These are phyloP conservation scores for Zeuzera pyrina DNA, from an alignment of 2,888 invertebrate genomes.

Conservation along the genomic window DNA sequence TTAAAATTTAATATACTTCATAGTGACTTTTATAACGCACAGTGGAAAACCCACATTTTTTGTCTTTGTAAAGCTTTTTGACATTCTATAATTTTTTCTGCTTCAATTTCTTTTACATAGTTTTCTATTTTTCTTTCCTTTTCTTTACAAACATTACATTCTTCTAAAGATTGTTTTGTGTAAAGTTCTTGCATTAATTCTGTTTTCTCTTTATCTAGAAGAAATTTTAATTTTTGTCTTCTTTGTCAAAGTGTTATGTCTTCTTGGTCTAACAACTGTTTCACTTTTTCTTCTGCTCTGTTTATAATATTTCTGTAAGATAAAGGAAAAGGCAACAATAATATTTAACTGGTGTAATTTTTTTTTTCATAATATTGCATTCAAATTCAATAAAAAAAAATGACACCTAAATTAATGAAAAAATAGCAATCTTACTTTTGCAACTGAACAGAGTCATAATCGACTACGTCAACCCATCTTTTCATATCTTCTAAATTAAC, in stretches of 20 bases:
- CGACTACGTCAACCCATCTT: slow-evolving; percentile 40
- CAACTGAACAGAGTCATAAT: slow-evolving; percentile 46
- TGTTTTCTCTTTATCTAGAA: slow-evolving; percentile 43
- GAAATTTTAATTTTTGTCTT: slow-evolving; percentile 34
- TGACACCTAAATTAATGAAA: neutral
- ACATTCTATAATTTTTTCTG: slow-evolving; percentile 44
- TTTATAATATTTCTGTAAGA: slow-evolving; percentile 44
- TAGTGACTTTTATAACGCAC: neutral
- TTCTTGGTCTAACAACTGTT: slow-evolving; percentile 38
- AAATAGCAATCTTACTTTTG: slow-evolving; percentile 37
- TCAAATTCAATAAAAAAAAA: neutral
- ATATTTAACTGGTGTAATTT: too few relatives aligned
- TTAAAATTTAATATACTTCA: neutral
- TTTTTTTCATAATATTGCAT: too few relatives aligned
- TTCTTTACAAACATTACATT: slow-evolving; percentile 40
- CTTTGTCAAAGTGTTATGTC: slow-evolving; percentile 53
- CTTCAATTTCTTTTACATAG: slow-evolving; percentile 42
- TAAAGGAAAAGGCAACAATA: too few relatives aligned
- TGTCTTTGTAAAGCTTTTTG: slow-evolving; percentile 55
- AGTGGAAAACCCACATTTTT: slow-evolving; percentile 41
- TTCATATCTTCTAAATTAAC: slow-evolving; percentile 44
- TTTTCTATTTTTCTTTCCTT: slow-evolving; percentile 30
- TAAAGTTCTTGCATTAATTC: slow-evolving; percentile 32
- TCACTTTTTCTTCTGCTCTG: slow-evolving; percentile 45
- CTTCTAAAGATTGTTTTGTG: slow-evolving; percentile 32